A percentile compares a stretch with the other conserved stretches of the same genome.
Evolutionary conservation across 2,888 invertebrate species (phyloP).

Genomic region (Sarcophaga rosellei): DNA sequence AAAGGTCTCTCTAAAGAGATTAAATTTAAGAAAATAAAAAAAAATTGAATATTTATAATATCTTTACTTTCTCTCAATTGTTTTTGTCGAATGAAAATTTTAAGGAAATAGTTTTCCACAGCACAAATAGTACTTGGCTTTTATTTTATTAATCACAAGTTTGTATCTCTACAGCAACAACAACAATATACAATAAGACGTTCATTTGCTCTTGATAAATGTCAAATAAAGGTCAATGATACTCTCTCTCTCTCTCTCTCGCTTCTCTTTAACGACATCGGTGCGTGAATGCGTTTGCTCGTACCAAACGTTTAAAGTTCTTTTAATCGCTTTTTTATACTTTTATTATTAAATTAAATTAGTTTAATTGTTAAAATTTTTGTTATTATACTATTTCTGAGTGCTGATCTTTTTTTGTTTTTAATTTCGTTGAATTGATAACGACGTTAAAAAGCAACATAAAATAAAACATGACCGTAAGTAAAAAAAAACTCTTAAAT

Average conservation of each 20-base stretch:
- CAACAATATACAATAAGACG: constrained; percentile 22
- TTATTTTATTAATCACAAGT: constrained; percentile 2
- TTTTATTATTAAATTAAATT: neutral
- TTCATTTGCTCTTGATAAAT: constrained; percentile 72
- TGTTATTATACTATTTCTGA: too few relatives aligned
- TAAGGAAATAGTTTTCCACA: constrained; percentile 5
- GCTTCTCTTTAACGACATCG: neutral
- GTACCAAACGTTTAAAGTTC: too few relatives aligned
- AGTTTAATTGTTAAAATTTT: neutral
- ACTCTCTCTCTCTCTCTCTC: constrained; percentile 17
- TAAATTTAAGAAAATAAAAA: neutral
- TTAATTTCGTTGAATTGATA: neutral
- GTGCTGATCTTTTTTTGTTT: neutral
- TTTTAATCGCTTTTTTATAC: too few relatives aligned
- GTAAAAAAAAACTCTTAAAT: too few relatives aligned
- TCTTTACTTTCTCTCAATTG: constrained; percentile 30
- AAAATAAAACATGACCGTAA: too few relatives aligned
- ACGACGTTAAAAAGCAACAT: too few relatives aligned
- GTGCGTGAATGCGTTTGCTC: constrained; percentile 36
- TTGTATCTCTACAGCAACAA: constrained; percentile 55
- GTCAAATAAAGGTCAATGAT: constrained; percentile 82
- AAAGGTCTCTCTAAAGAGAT: neutral
- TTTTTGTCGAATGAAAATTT: constrained; percentile 48
- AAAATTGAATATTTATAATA: neutral
- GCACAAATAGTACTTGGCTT: neutral